These are phyloP conservation scores for Orius insidiosus DNA, from an alignment of 1,140 invertebrate genomes.

Conservation along the genomic window DNA sequence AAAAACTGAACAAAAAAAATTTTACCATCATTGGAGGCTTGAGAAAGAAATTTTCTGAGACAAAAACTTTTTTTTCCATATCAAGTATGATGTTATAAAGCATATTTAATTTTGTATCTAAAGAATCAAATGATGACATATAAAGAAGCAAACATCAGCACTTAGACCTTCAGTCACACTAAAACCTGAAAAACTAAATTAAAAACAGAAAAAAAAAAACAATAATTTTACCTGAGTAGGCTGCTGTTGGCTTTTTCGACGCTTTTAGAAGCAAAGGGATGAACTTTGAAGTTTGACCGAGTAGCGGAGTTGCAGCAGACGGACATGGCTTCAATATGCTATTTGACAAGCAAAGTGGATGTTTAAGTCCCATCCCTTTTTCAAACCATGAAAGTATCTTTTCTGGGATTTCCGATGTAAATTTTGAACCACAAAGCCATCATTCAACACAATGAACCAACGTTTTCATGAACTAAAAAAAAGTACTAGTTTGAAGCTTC, in stretches of 20 bases:
- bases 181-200: conserved; percentile 24
- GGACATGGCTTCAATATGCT: conserved; percentile 57
- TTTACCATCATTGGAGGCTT: conserved; percentile 48
- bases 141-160: conserved; percentile 56
- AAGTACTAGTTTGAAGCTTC: too few species aligned
- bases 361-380: conserved; percentile 65
- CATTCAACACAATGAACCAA: conserved; percentile 63
- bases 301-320: conserved; percentile 38
- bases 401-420: conserved; percentile 45
- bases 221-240: conserved; percentile 34
- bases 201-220: background rate
- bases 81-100: conserved; percentile 54
- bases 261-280: conserved; percentile 41
- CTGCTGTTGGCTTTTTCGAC: conserved; percentile 52
- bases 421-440: conserved; percentile 60
- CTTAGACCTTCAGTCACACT: conserved; percentile 62
- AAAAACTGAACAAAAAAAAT: conserved; percentile 7
- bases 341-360: conserved; percentile 54
- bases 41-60: conserved; percentile 59
- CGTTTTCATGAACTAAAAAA: conserved; percentile 65
- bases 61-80: conserved; percentile 59
- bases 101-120: conserved; percentile 33
- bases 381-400: conserved; percentile 55
- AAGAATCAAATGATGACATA: conserved; percentile 33
- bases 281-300: conserved; percentile 31